These are phyloP conservation scores for Hirtodrosophila duncani DNA, from an alignment of 2,888 invertebrate species.

Conservation along the genomic window DNA sequence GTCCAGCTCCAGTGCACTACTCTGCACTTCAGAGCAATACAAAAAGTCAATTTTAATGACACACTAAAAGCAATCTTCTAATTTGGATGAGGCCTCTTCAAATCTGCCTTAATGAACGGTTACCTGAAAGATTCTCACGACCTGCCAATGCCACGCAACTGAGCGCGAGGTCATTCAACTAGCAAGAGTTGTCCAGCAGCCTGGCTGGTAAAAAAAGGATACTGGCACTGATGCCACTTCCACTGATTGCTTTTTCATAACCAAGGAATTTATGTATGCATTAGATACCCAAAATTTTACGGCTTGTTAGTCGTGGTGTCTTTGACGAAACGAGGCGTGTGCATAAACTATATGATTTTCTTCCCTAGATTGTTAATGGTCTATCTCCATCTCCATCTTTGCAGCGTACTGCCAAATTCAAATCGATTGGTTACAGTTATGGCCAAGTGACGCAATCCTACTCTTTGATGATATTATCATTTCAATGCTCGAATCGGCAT, in stretches of 20 bases:
- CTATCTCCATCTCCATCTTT: conserved; percentile 4
- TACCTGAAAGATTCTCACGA: conserved; percentile 50
- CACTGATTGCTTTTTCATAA: conserved; percentile 58
- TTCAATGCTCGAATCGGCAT: conserved; percentile 47
- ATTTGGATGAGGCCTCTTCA: conserved; percentile 50
- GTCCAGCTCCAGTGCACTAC: conserved; percentile 1
- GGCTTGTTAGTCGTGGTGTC: conserved; percentile 54
- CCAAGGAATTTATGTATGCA: conserved; percentile 45
- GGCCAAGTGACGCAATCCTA: conserved; percentile 29
- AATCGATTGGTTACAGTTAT: conserved; percentile 61
- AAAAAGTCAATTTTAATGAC: conserved; percentile 63
- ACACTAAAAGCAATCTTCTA: conserved; percentile 62
- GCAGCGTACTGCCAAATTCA: conserved; percentile 38
- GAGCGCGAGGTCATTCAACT: conserved; percentile 59
- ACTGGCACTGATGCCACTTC: conserved; percentile 2
- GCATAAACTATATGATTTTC: conserved; percentile 59
- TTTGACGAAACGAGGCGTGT: conserved; percentile 46
- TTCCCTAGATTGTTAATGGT: conserved; percentile 43
- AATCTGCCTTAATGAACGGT: conserved; percentile 54
- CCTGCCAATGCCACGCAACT: conserved; percentile 19
- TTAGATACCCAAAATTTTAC: conserved; percentile 52
- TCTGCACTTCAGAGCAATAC: conserved; percentile 25
- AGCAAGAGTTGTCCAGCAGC: not conserved
- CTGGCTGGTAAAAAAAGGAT: conserved; percentile 21
- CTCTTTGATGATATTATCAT: conserved; percentile 59